phyloP scores from a whole-genome alignment of 2,797 vertebrate species.

The Tenualosa thibaudeaui region DNA sequence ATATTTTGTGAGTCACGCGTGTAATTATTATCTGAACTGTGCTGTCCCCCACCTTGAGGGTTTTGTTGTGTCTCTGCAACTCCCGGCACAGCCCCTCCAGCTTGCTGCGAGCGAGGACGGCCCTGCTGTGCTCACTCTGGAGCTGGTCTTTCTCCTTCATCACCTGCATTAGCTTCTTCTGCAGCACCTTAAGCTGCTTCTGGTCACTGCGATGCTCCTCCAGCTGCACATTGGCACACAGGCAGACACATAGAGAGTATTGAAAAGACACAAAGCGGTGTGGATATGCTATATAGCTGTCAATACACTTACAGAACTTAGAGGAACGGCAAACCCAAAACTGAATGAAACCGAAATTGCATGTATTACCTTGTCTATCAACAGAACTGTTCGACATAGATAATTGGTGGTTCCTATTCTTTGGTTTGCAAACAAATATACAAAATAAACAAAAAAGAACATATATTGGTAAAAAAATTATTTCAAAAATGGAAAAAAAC shows the following conservation, averaged over 20 bases:
- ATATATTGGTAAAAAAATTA: too few species aligned
- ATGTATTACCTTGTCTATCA: too few species aligned
- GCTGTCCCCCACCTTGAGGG: constrained; percentile 81
- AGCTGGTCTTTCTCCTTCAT: constrained; percentile 96
- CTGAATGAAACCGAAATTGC: too few species aligned
- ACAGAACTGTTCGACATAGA: too few species aligned
- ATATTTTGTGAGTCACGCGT: too few species aligned
- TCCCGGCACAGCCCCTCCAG: constrained; percentile 94
- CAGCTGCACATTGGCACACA: constrained; percentile 68
- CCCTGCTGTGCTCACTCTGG: constrained; percentile 93
- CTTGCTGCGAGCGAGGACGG: constrained; percentile 93
- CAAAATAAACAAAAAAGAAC: too few species aligned
- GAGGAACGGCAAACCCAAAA: too few species aligned
- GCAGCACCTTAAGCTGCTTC: constrained; percentile 89
- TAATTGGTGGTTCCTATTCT: too few species aligned
- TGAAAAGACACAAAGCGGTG: background rate
- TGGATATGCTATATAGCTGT: too few species aligned
- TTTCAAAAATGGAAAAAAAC: too few species aligned
- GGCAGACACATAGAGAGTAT: background rate
- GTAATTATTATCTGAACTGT: background rate
- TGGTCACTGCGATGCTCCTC: constrained; percentile 93
- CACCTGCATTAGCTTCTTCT: constrained; percentile 88
- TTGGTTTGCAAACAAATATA: too few species aligned
- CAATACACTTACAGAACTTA: too few species aligned
- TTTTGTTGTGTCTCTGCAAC: constrained; percentile 98